These are phyloP conservation scores for Myrmecophaga tridactyla DNA, from an alignment of 2,113 vertebrate species.

Conservation along the genomic window DNA sequence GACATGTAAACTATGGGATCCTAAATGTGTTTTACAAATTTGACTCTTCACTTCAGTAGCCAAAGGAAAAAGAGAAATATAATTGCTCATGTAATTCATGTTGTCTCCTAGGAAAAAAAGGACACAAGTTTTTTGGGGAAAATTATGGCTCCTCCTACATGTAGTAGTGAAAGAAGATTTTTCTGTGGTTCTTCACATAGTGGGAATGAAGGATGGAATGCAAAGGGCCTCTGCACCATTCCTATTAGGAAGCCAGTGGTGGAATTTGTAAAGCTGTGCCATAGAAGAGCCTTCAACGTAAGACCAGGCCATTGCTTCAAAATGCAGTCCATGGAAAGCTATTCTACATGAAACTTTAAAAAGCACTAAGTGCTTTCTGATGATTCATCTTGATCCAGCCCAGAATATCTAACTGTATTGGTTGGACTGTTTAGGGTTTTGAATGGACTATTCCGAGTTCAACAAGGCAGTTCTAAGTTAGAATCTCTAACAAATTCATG, in stretches of 20 bases:
- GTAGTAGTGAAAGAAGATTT: not conserved
- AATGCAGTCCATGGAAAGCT: not conserved
- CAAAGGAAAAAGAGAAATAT: not conserved
- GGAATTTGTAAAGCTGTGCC: not conserved
- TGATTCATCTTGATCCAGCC: not conserved
- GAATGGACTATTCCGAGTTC: not conserved
- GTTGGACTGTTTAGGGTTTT: not conserved
- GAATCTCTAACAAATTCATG: not conserved
- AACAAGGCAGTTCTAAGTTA: not conserved
- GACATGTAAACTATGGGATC: not conserved
- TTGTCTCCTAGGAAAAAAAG: not conserved
- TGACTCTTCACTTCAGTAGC: not conserved
- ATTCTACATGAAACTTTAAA: not conserved
- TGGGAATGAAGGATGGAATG: not conserved
- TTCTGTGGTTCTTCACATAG: not conserved
- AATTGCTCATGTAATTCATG: not conserved
- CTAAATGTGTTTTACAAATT: not conserved
- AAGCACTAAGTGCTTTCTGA: not conserved
- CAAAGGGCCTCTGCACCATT: not conserved
- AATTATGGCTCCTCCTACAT: not conserved
- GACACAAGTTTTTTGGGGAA: not conserved
- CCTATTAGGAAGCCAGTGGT: not conserved
- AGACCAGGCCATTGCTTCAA: not conserved
- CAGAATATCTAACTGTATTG: not conserved
- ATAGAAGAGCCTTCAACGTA: not conserved